Percentiles rank a stretch among this genome's conserved stretches.
Conservation (phyloP, 35 echinoderm and acorn worm genomes). For the Strongylocentrotus purpuratus region DNA sequence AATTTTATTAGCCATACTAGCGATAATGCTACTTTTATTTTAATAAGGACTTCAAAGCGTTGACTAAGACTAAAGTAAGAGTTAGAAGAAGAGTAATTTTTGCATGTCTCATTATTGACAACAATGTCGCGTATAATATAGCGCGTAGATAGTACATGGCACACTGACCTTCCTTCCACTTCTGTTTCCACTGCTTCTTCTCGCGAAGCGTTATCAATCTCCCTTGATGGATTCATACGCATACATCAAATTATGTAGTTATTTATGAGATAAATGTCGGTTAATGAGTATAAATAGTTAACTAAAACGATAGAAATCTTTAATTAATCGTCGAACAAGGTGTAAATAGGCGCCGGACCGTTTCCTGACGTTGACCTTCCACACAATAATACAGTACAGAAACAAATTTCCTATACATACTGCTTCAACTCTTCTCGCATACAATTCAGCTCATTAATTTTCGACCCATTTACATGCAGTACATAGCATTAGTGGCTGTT, state of each 20-base stretch:
- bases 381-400: not conserved
- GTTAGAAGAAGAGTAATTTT: too few species aligned
- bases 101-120: too few species aligned
- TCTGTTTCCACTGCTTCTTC: constrained; percentile 22
- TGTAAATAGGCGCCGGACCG: not conserved
- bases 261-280: not conserved
- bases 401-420: not conserved
- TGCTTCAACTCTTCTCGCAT: not conserved
- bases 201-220: constrained; percentile 32
- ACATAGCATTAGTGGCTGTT: too few species aligned
- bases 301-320: not conserved
- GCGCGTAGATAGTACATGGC: too few species aligned
- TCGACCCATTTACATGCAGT: not conserved
- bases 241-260: not conserved
- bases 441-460: not conserved
- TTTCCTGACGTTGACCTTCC: not conserved
- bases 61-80: too few species aligned
- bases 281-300: not conserved
- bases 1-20: too few species aligned
- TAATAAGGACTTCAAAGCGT: too few species aligned
- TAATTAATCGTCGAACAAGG: not conserved
- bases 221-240: constrained; percentile 30
- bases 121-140: too few species aligned
- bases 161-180: constrained; percentile 30
- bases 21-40: too few species aligned